Percentiles rank a stretch among this genome's conserved stretches.
Conservation (phyloP, 2,888 invertebrate genomes). For the Embidobia sp. region DNA sequence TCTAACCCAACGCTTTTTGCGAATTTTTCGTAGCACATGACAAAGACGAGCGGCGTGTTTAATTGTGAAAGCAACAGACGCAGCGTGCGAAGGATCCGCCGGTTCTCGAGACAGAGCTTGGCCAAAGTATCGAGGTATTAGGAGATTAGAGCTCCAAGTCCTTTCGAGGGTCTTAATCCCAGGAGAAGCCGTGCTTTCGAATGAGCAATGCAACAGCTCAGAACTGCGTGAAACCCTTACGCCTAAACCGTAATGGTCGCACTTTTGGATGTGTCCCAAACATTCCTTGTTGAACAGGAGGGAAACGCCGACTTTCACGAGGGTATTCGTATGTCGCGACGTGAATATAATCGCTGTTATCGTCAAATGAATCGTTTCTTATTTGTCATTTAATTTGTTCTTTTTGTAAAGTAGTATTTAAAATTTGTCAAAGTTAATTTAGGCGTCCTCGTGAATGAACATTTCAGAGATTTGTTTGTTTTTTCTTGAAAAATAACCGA, state of each 20-base stretch:
- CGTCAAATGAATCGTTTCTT: too few species aligned
- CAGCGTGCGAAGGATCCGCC: conserved; percentile 15
- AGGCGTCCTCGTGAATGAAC: too few species aligned
- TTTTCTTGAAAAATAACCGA: too few species aligned
- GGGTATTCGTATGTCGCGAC: too few species aligned
- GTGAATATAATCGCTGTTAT: too few species aligned
- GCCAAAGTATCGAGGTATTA: conserved; percentile 61
- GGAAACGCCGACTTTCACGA: too few species aligned
- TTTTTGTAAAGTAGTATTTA: too few species aligned
- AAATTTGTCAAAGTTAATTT: too few species aligned
- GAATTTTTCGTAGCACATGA: conserved; percentile 13
- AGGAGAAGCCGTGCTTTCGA: conserved; percentile 44
- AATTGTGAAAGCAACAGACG: not conserved
- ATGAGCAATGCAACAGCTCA: conserved; percentile 44
- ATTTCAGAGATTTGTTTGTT: too few species aligned
- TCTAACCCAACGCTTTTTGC: not conserved
- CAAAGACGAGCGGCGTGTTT: conserved; percentile 28
- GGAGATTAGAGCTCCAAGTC: conserved; percentile 56
- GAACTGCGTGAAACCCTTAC: conserved; percentile 28
- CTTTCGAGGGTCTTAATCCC: conserved; percentile 47
- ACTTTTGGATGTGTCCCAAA: conserved; percentile 14
- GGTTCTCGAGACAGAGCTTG: conserved; percentile 12
- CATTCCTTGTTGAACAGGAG: too few species aligned
- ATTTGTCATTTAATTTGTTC: too few species aligned
- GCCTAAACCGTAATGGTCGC: conserved; percentile 43